phyloP scores from a whole-genome alignment of 1,140 invertebrate genomes.

The Temnothorax nylanderi region DNA sequence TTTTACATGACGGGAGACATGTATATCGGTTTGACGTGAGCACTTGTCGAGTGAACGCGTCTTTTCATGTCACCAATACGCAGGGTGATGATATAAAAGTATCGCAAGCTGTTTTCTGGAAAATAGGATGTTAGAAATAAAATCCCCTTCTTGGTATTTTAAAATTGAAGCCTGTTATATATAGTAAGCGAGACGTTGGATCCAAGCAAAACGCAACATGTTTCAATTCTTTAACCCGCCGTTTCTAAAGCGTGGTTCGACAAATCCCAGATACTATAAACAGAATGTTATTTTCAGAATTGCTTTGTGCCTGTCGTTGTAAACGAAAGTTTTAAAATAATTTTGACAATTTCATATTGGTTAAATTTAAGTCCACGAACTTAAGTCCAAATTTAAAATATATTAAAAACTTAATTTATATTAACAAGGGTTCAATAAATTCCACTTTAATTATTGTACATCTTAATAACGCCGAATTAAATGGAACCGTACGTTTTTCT shows the following conservation, averaged over 20 bases:
- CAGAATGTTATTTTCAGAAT: neutral
- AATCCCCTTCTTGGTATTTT: neutral
- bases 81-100: neutral
- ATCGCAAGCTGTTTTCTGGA: neutral
- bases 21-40: neutral
- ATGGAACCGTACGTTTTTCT: neutral
- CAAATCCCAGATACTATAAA: neutral
- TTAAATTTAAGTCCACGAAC: neutral
- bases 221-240: neutral
- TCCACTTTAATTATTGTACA: neutral
- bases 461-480: neutral
- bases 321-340: neutral
- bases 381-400: neutral
- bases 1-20: slow-evolving; percentile 1
- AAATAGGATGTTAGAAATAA: neutral
- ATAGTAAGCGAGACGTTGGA: neutral
- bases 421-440: neutral
- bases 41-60: neutral
- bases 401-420: neutral
- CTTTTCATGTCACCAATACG: neutral
- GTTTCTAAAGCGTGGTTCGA: neutral
- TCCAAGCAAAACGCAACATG: neutral
- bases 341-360: neutral
- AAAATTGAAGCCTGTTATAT: neutral
- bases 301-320: neutral